These are phyloP conservation scores for Trididemnum miniatum DNA, from an alignment of 23 tunicate genomes.

Conservation along the genomic window DNA sequence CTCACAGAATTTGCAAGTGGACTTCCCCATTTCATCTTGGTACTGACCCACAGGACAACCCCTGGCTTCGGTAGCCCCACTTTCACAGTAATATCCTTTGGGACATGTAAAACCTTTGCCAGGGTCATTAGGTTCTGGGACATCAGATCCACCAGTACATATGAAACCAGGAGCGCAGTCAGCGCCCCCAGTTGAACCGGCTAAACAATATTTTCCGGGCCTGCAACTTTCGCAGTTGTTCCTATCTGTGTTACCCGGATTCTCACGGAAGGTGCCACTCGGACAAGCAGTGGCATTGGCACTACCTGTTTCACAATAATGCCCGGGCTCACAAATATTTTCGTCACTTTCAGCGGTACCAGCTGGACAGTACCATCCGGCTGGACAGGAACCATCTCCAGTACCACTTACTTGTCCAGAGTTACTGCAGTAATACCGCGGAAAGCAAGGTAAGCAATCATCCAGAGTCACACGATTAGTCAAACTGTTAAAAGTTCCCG, in stretches of 20 bases:
- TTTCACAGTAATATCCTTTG: conserved; percentile 51
- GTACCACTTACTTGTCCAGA: conserved; percentile 32
- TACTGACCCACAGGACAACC: conserved; percentile 51
- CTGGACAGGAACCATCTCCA: conserved; percentile 61
- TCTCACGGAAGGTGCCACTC: conserved; percentile 52
- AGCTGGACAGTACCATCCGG: conserved; percentile 79
- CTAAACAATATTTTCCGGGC: conserved; percentile 74
- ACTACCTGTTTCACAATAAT: conserved; percentile 64
- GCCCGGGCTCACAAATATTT: conserved; percentile 53
- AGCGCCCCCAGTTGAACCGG: conserved; percentile 14
- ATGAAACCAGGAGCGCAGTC: conserved; percentile 70
- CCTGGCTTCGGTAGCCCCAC: conserved; percentile 21
- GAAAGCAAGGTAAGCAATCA: conserved; percentile 59
- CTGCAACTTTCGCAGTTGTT: conserved; percentile 50
- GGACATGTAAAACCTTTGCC: conserved; percentile 83
- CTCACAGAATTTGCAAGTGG: conserved; percentile 56
- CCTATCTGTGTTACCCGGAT: conserved; percentile 7
- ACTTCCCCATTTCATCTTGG: conserved; percentile 46
- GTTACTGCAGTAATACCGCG: conserved; percentile 63
- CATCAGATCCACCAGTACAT: conserved; percentile 79
- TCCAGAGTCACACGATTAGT: conserved; percentile 19
- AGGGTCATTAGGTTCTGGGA: conserved; percentile 50
- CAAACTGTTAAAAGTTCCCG: conserved; percentile 77
- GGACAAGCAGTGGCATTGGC: conserved; percentile 60
- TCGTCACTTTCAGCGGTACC: conserved; percentile 47